Evolutionary conservation across 2,888 invertebrate species (phyloP), one percentile per base, ranked within the genome.

Genomic region (Bhutanitis thaidina): DNA sequence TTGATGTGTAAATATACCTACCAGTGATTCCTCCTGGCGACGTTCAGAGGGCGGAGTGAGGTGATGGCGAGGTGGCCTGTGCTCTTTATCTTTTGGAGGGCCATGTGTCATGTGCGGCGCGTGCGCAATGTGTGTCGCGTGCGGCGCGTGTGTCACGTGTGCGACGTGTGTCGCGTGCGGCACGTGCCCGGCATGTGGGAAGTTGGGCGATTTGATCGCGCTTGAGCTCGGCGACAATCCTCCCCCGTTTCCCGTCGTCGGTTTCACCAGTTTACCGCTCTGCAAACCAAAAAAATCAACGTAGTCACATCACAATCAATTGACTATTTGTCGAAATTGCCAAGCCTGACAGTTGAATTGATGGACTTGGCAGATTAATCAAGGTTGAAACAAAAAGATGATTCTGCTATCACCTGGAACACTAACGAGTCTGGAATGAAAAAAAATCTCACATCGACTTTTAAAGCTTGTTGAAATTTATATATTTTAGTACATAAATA

Each of bases 241-340:
- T 64, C 60, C 75, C 63, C 58, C 55, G 12, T 67, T 61, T 8
- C 66, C 61, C 8, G 84, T 75, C 67, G 62, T 52, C 7, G 57
- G 51, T 14, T 94, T 92, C 62, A 94, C 91, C 50, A 94, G 69
- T 74, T 94, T 94, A 40, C 93, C 93, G 35, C 91, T 79, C 77
- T 92, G 72, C 0, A 52, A 50, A 27, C 41, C 13, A 20, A 20
- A 20, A 3, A 20, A 20, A 3, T n/a, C n/a, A n/a, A n/a, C n/a
- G n/a, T n/a, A n/a, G n/a, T n/a, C n/a, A n/a, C 20, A 20, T 20
- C 5, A 20, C 20, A 20, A 20, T n/a, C n/a, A n/a, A n/a, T n/a
- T n/a, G n/a, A n/a, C n/a, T n/a, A n/a, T n/a, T n/a, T n/a, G n/a
- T n/a, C n/a, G n/a, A n/a, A n/a, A n/a, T n/a, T n/a, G n/a, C n/a